Conservation (phyloP, 2,797 vertebrate species). For the Sebastes flavidus region DNA sequence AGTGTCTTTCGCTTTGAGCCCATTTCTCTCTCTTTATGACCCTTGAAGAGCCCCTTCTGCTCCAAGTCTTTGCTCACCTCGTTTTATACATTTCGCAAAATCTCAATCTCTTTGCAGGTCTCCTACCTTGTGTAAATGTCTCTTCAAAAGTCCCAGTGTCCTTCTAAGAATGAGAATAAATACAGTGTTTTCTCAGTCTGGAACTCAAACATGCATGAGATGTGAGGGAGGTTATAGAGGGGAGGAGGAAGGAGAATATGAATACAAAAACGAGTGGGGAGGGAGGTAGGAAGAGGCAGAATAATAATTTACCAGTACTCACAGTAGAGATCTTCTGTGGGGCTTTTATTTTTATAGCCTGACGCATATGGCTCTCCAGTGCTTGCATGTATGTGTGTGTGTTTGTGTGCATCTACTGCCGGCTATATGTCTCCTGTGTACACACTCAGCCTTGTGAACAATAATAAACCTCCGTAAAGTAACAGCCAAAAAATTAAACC, state of each 20-base stretch:
- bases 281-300: slow-evolving; percentile 32
- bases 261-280: slow-evolving; percentile 14
- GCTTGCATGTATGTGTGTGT: neutral
- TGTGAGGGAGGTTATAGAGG: slow-evolving; percentile 7
- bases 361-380: slow-evolving; percentile 36
- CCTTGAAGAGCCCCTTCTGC: neutral
- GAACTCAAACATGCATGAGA: neutral
- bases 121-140: neutral
- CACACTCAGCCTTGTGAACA: slow-evolving; percentile 39
- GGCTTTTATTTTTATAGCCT: slow-evolving; percentile 71
- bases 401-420: neutral
- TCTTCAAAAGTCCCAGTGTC: neutral
- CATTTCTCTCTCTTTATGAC: neutral
- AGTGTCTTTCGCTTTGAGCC: neutral
- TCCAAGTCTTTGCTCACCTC: neutral
- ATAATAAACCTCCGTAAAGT: slow-evolving; percentile 68
- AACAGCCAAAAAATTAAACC: slow-evolving; percentile 67
- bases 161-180: neutral
- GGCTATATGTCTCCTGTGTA: slow-evolving; percentile 46
- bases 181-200: neutral
- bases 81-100: neutral
- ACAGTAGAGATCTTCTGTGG: slow-evolving; percentile 48
- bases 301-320: slow-evolving; percentile 65
- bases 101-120: neutral
- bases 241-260: slow-evolving; percentile 5